Conservation (phyloP, 2,113 vertebrate genomes). For the Raja brachyura region DNA sequence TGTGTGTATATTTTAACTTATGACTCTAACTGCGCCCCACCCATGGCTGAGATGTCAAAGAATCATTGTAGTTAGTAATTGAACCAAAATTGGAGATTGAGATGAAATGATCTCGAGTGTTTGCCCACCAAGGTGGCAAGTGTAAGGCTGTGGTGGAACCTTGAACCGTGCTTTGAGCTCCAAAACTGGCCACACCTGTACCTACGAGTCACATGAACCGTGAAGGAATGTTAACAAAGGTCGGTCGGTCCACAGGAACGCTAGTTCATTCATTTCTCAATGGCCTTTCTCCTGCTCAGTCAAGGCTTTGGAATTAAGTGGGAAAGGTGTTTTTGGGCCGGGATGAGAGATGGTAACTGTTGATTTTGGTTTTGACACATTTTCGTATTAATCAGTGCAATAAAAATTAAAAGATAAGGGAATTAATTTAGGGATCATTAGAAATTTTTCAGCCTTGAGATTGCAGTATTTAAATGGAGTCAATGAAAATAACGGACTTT, state of each 20-base stretch:
- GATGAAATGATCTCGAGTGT: background rate
- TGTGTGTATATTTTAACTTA: background rate
- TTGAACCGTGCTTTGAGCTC: background rate
- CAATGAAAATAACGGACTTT: background rate
- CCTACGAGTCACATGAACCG: background rate
- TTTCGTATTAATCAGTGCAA: background rate
- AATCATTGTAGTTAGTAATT: background rate
- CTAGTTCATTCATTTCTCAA: background rate
- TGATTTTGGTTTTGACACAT: conserved; percentile 7
- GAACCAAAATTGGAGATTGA: background rate
- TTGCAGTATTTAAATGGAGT: background rate
- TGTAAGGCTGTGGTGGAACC: background rate
- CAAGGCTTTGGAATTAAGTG: conserved; percentile 7
- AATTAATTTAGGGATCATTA: background rate
- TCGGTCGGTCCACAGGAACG: background rate
- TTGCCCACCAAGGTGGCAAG: background rate
- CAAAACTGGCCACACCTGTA: no score
- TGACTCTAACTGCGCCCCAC: background rate
- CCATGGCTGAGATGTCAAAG: background rate
- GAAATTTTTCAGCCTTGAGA: background rate
- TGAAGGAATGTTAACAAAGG: background rate
- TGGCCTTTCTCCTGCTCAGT: background rate
- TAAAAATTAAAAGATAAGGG: background rate
- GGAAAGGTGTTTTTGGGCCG: background rate
- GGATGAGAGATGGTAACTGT: background rate